These are phyloP conservation scores for Trialeurodes vaporariorum DNA, from an alignment of 1,140 invertebrate species.

Conservation along the genomic window DNA sequence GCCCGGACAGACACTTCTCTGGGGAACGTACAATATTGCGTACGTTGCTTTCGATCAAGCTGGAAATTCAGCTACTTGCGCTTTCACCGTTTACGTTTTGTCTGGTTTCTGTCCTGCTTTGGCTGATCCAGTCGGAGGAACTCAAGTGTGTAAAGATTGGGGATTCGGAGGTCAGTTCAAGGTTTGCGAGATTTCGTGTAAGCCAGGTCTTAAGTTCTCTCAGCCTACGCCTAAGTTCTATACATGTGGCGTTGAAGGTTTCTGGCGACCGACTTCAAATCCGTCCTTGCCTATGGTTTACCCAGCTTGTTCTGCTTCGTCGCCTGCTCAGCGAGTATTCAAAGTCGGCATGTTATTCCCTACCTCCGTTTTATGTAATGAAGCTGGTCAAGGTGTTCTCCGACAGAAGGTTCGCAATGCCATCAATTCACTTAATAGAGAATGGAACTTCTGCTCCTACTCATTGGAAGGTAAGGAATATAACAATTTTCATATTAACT, in stretches of 20 bases:
- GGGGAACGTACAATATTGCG: conserved; percentile 86
- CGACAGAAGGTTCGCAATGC: conserved; percentile 76
- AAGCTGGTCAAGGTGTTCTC: conserved; percentile 82
- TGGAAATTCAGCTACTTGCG: conserved; percentile 82
- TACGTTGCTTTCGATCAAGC: conserved; percentile 86
- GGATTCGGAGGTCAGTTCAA: conserved; percentile 91
- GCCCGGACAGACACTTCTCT: conserved; percentile 80
- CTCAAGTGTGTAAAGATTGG: conserved; percentile 88
- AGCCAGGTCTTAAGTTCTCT: conserved; percentile 74
- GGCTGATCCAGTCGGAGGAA: conserved; percentile 76
- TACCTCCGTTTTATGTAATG: conserved; percentile 83
- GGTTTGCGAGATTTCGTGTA: conserved; percentile 80
- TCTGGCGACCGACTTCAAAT: conserved; percentile 79
- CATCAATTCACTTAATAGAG: conserved; percentile 76
- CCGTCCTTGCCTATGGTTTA: conserved; percentile 69
- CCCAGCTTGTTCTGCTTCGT: conserved; percentile 76
- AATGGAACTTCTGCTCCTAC: conserved; percentile 89
- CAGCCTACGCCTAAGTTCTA: conserved; percentile 87
- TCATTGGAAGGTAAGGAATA: conserved; percentile 66
- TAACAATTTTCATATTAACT: no score
- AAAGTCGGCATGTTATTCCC: conserved; percentile 88
- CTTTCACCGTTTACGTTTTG: conserved; percentile 85
- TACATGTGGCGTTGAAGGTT: conserved; percentile 90
- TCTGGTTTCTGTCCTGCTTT: conserved; percentile 81
- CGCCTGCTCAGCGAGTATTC: conserved; percentile 81